phyloP scores from a whole-genome alignment of 2,797 vertebrate genomes.

The Okamejei kenojei region DNA sequence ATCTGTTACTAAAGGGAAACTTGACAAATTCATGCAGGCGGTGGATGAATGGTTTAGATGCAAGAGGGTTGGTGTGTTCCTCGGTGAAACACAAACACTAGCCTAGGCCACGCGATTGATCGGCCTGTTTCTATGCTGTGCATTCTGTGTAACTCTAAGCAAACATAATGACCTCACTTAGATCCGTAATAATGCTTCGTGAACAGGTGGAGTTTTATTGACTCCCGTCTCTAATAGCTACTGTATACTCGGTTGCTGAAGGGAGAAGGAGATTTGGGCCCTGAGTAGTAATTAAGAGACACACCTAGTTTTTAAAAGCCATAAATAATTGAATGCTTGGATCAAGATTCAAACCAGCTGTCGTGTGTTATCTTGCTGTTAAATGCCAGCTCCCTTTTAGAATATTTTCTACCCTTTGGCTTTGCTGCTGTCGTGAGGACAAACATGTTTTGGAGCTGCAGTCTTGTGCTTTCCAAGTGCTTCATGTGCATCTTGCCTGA shows the following conservation, averaged over 20 bases:
- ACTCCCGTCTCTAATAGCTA: background rate
- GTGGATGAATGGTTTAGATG: background rate
- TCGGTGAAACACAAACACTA: background rate
- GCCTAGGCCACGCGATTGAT: too few relatives aligned
- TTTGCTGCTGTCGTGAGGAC: background rate
- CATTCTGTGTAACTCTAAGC: background rate
- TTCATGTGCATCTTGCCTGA: background rate
- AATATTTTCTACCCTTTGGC: background rate
- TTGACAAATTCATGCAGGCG: background rate
- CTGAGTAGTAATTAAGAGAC: background rate
- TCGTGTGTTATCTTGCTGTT: background rate
- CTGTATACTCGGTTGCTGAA: too few relatives aligned
- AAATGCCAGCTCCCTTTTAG: background rate
- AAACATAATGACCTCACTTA: background rate
- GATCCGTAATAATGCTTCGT: background rate
- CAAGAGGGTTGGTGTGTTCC: background rate
- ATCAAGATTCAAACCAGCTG: background rate
- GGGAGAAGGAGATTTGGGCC: background rate
- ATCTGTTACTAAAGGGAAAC: background rate
- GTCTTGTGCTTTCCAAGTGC: background rate
- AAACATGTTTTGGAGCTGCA: background rate
- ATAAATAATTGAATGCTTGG: slow-evolving; percentile 4
- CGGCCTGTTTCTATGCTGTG: background rate
- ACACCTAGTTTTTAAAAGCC: background rate
- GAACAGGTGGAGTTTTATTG: background rate